These are phyloP conservation scores for Nesidiocoris tenuis DNA, from an alignment of 2,888 invertebrate species.

Conservation along the genomic window DNA sequence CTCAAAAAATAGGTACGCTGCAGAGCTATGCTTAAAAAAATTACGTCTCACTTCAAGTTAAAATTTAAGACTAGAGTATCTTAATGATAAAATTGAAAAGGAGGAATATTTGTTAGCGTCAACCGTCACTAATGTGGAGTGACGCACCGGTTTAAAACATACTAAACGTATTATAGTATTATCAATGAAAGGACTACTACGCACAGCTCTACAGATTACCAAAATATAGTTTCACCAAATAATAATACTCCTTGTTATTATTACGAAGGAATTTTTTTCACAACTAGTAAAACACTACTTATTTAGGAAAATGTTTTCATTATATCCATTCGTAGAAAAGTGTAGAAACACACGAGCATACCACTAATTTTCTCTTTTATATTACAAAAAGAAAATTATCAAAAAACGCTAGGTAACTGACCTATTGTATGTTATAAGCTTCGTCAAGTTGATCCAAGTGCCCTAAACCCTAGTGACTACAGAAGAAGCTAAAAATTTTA, in stretches of 20 bases:
- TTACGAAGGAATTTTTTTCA: slow-evolving; percentile 13
- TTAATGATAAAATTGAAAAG: slow-evolving; percentile 12
- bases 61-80: slow-evolving; percentile 44
- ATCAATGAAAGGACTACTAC: slow-evolving; percentile 5
- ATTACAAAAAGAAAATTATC: slow-evolving; percentile 25
- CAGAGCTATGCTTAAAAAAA: slow-evolving; percentile 43
- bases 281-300: slow-evolving; percentile 21
- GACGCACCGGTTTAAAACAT: not conserved
- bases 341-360: slow-evolving; percentile 47
- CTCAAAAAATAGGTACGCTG: slow-evolving; percentile 5
- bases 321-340: slow-evolving; percentile 42
- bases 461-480: slow-evolving; percentile 30
- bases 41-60: slow-evolving; percentile 42
- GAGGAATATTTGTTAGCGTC: slow-evolving; percentile 14
- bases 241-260: slow-evolving; percentile 5
- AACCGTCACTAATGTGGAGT: not conserved
- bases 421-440: slow-evolving; percentile 34
- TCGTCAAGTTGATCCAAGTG: slow-evolving; percentile 31
- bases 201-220: slow-evolving; percentile 43
- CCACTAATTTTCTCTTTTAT: slow-evolving; percentile 17
- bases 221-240: slow-evolving; percentile 1
- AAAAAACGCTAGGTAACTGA: slow-evolving; percentile 41
- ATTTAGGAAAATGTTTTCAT: slow-evolving; percentile 11
- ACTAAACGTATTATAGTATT: not conserved
- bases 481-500: slow-evolving; percentile 21